Evolutionary conservation across 2,113 vertebrate genomes (phyloP).

Genomic region (Seriola aureovittata): DNA sequence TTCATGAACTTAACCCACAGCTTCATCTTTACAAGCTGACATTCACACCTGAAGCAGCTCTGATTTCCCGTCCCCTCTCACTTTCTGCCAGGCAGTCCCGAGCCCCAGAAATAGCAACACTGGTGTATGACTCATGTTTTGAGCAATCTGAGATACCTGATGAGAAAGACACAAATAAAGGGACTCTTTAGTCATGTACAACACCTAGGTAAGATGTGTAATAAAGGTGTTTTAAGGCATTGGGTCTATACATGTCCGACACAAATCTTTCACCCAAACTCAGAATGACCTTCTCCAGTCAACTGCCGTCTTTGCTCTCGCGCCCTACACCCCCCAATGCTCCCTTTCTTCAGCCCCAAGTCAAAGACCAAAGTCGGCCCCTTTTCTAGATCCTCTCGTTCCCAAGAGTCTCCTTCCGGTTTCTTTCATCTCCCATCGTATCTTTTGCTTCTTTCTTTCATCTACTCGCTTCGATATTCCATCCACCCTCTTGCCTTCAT

Average conservation of each 20-base stretch:
- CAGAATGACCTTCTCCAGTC: background rate
- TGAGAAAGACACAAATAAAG: conserved; percentile 53
- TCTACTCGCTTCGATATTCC: conserved; percentile 53
- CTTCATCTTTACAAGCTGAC: conserved; percentile 31
- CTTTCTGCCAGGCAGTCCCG: conserved; percentile 54
- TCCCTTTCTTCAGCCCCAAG: conserved; percentile 7
- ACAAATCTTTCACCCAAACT: conserved; percentile 14
- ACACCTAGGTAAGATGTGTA: background rate
- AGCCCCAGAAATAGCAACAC: conserved; percentile 77
- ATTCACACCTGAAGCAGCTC: conserved; percentile 62
- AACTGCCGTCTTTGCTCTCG: background rate
- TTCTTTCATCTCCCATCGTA: conserved; percentile 55
- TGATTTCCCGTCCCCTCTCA: conserved; percentile 38
- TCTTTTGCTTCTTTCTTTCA: conserved; percentile 56
- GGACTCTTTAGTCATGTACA: conserved; percentile 54
- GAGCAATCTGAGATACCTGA: conserved; percentile 41
- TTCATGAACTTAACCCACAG: background rate
- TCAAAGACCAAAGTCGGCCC: conserved; percentile 22
- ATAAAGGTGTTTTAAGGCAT: background rate
- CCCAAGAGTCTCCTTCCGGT: conserved; percentile 49
- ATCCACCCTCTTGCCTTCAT: conserved; percentile 41
- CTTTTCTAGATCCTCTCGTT: conserved; percentile 20
- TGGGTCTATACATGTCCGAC: background rate
- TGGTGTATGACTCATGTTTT: conserved; percentile 76
- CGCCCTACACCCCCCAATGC: too few species aligned